These are phyloP conservation scores for Nomada goodeniana DNA, from an alignment of 2,888 invertebrate species.

Conservation along the genomic window DNA sequence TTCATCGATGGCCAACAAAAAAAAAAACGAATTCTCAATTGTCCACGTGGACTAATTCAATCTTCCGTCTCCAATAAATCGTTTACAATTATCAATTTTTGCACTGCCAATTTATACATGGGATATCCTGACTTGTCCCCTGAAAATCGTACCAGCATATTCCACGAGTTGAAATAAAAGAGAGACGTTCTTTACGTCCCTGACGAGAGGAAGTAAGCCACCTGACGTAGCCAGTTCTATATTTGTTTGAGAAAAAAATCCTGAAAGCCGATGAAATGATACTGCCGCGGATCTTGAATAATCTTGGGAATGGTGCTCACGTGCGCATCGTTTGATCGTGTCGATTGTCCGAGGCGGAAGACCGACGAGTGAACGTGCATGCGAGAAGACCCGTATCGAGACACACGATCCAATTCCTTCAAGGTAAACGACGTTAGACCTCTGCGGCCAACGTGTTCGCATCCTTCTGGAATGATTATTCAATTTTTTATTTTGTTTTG, in stretches of 20 bases:
- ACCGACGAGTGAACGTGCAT: slow-evolving; percentile 47
- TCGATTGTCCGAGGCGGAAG: slow-evolving; percentile 30
- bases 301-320: slow-evolving; percentile 35
- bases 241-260: background rate
- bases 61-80: background rate
- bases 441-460: slow-evolving; percentile 4
- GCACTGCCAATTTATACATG: no score
- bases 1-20: slow-evolving; percentile 42
- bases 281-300: slow-evolving; percentile 1
- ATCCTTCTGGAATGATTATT: background rate
- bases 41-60: background rate
- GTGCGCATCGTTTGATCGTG: slow-evolving; percentile 23
- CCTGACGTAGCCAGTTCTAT: no score
- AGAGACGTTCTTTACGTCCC: no score
- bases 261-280: no score
- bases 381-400: slow-evolving; percentile 51
- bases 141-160: no score
- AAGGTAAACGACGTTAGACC: slow-evolving; percentile 47
- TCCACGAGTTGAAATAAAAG: no score
- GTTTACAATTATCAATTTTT: no score
- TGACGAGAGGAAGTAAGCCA: no score
- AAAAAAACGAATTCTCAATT: slow-evolving; percentile 16
- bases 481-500: background rate
- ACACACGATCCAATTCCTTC: slow-evolving; percentile 65
- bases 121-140: no score